Conservation (phyloP, 2,113 vertebrate genomes). For the Oreochromis tanganicae region DNA sequence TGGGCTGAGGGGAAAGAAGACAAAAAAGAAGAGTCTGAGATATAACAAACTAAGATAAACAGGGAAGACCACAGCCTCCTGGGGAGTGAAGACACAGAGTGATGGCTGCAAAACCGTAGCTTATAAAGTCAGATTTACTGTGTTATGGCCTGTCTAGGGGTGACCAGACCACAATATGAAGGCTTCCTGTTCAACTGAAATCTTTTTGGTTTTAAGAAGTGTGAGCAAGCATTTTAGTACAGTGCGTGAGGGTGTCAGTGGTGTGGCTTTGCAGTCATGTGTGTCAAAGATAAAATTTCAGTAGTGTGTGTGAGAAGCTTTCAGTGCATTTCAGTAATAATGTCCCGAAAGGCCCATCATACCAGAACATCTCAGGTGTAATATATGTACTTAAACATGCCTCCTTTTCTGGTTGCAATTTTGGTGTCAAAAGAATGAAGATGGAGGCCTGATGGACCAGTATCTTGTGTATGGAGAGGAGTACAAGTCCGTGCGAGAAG, state of each 20-base stretch:
- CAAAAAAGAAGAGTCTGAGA: background rate
- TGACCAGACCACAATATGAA: background rate
- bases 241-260: background rate
- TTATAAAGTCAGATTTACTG: background rate
- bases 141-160: background rate
- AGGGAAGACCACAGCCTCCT: background rate
- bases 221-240: background rate
- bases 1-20: background rate
- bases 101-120: background rate
- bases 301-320: background rate
- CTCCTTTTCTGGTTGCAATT: background rate
- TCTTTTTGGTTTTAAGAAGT: accelerated
- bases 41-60: background rate
- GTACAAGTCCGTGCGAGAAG: constrained; percentile 75
- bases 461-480: constrained; percentile 71
- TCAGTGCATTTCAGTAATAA: background rate
- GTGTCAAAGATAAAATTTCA: background rate
- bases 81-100: background rate
- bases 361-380: background rate
- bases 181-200: background rate
- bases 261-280: background rate
- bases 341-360: background rate
- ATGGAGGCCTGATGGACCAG: constrained; percentile 68
- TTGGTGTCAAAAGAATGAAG: constrained; percentile 18
- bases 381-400: background rate